Evolutionary conservation across 2,113 vertebrate genomes (phyloP).

Genomic region (Phaethon lepturus): DNA sequence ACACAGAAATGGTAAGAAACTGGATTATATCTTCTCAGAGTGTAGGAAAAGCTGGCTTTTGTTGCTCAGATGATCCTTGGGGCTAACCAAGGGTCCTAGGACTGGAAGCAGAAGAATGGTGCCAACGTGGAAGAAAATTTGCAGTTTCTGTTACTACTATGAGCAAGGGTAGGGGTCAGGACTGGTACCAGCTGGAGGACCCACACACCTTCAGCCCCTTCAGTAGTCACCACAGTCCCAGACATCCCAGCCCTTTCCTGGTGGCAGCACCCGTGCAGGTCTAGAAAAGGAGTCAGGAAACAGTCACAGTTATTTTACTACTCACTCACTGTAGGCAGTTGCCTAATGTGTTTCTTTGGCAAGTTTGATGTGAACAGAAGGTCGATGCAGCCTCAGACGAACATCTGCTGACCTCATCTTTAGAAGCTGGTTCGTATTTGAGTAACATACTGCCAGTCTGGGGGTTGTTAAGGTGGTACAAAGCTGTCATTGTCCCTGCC

Average conservation of each 20-base stretch:
- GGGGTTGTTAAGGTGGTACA: background rate
- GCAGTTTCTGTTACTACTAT: background rate
- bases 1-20: background rate
- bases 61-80: background rate
- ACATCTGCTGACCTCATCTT: background rate
- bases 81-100: background rate
- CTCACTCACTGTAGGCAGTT: background rate
- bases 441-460: background rate
- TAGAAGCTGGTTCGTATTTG: background rate
- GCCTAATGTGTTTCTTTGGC: background rate
- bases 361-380: conserved; percentile 14
- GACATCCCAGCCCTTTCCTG: background rate
- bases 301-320: background rate
- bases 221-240: background rate
- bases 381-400: background rate
- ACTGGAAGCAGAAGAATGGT: background rate
- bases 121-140: background rate
- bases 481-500: background rate
- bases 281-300: background rate
- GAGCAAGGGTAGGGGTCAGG: background rate
- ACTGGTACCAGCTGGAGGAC: background rate
- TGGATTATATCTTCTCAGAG: background rate
- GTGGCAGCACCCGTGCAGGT: background rate
- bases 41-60: background rate
- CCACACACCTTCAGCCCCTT: background rate